Evolutionary conservation across 2,888 invertebrate species (phyloP).

Genomic region (Chrysina gloriosa): DNA sequence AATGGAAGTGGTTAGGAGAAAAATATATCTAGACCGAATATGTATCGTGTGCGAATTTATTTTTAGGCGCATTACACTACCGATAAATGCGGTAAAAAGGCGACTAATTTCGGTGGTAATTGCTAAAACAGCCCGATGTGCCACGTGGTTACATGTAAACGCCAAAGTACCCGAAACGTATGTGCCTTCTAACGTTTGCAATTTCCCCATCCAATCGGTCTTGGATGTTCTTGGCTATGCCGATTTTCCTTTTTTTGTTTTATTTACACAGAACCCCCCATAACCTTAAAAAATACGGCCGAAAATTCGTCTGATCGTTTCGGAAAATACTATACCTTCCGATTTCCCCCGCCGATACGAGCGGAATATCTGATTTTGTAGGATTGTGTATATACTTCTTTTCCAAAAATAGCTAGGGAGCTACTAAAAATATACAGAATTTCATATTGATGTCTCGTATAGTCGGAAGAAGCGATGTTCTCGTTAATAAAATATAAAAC

Average conservation of each 20-base stretch:
- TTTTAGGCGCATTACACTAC: slow-evolving; percentile 1
- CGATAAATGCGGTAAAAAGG: slow-evolving; percentile 1
- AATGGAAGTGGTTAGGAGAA: slow-evolving; percentile 7
- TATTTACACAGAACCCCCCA: not conserved
- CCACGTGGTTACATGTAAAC: slow-evolving; percentile 38
- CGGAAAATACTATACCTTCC: not conserved
- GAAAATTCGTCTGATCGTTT: not conserved
- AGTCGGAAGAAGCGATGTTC: slow-evolving; percentile 48
- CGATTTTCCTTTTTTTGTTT: no score
- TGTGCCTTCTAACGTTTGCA: not conserved
- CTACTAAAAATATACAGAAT: slow-evolving; percentile 55
- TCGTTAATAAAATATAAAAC: slow-evolving; percentile 15
- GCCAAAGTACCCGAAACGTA: no score
- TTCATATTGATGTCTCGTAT: slow-evolving; percentile 54
- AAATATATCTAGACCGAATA: slow-evolving; percentile 7
- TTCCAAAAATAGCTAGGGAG: slow-evolving; percentile 55
- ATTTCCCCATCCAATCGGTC: not conserved
- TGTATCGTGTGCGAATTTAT: slow-evolving; percentile 16
- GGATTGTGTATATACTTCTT: slow-evolving; percentile 55
- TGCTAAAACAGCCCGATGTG: slow-evolving; percentile 18
- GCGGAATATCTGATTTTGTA: slow-evolving; percentile 49
- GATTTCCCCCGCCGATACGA: not conserved
- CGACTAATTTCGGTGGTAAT: slow-evolving; percentile 7
- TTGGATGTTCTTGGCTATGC: not conserved
- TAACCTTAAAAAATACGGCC: not conserved